Conservation (phyloP, 2,888 invertebrate genomes). For the Stictocephala bisonia region DNA sequence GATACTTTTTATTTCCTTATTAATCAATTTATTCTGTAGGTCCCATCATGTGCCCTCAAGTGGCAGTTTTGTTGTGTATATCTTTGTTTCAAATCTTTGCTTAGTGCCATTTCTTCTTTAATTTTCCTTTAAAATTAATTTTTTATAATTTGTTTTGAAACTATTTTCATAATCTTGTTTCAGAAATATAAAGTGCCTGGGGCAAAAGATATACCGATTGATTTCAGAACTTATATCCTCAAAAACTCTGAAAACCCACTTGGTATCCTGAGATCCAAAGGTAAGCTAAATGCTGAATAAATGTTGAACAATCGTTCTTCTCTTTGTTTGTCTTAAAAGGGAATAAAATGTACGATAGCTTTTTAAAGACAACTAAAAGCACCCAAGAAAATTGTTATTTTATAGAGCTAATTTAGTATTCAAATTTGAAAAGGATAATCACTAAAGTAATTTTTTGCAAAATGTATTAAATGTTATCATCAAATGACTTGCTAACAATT, state of each 20-base stretch:
- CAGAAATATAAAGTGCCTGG: constrained; percentile 80
- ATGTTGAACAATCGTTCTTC: neutral
- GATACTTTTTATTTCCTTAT: neutral
- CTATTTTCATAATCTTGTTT: constrained; percentile 35
- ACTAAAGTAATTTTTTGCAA: no score
- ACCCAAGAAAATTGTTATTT: no score
- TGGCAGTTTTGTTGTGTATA: no score
- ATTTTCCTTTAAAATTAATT: neutral
- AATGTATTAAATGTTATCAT: no score
- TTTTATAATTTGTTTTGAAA: neutral
- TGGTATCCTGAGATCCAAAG: constrained; percentile 80
- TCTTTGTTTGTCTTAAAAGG: neutral
- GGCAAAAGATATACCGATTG: constrained; percentile 80
- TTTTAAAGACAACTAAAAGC: no score
- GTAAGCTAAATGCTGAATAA: constrained; percentile 62
- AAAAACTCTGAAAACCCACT: constrained; percentile 73
- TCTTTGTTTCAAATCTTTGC: neutral
- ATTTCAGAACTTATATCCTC: constrained; percentile 77
- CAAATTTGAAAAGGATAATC: no score
- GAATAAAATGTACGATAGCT: no score
- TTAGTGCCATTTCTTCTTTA: neutral
- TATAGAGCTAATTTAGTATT: no score
- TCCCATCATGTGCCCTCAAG: neutral
- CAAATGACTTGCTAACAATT: no score
- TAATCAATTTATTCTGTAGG: neutral